Evolutionary conservation across 1,140 invertebrate genomes (phyloP), one percentile per base, ranked within the genome.

Genomic region (Harpegnathos saltator): DNA sequence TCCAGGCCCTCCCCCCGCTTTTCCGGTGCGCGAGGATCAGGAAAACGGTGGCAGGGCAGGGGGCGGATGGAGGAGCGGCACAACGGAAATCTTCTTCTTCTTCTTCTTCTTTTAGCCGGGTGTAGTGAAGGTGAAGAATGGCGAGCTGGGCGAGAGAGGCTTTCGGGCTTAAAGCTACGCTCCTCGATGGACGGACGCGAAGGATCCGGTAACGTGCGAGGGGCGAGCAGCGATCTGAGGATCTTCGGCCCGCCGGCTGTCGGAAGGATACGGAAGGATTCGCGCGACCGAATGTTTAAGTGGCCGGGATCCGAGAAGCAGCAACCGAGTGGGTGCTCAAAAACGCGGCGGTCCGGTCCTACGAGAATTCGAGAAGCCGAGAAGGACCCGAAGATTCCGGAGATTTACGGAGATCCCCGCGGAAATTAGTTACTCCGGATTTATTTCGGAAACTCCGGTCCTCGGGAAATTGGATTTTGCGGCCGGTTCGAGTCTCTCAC

Each of bases 11-110:
- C 66, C 24, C 62, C 38, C 3, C 50, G n/a, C 68, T 78, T 78
- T 78, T 78, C 50, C 75, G 50, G 44, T 75, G 58, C 24, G 1
- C 19, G 33, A 9, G 14, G 7, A 61, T 26, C 52, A 54, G 7
- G 52, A 14, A 33, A 7, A 1, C 7, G 11, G 19, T 7, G 12
- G 5, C 3, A n/a, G 44, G 24, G 44, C 12, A 44, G 22, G 29
- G 5, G 15, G 7, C 11, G 17, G 33, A 33, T n/a, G 52, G 26
- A 84, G 26, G 68, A 26, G 29, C 29, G 29, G 29, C 29, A 33
- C 1, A 33, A 75, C 80, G 80, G 80, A 87, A 87, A 87, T 87
- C 85, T n/a, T n/a, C n/a, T n/a, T n/a, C n/a, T n/a, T n/a, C n/a
- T n/a, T n/a, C n/a, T n/a, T n/a, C 81, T 86, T 83, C 72, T 72